Percentiles rank a stretch among this genome's conserved stretches.
These are phyloP conservation scores for Nixonia krombeini DNA, from an alignment of 1,140 invertebrate genomes.

Conservation along the genomic window DNA sequence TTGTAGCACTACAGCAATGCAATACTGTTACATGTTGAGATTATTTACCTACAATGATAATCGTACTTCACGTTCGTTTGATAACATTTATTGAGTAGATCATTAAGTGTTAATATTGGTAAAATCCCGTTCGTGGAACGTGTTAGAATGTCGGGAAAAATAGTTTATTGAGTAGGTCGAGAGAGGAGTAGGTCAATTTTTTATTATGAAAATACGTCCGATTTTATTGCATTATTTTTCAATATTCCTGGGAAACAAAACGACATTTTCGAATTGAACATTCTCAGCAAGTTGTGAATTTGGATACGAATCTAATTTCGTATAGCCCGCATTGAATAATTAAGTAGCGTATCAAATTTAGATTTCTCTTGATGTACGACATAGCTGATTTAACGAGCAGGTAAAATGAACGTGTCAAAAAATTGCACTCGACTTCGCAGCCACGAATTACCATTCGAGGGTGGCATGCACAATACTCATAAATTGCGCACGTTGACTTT, in stretches of 20 bases:
- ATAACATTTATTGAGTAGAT: no score
- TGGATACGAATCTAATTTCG: neutral
- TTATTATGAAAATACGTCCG: no score
- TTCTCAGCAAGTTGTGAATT: neutral
- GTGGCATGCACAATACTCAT: slow-evolving; percentile 28
- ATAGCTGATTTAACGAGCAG: slow-evolving; percentile 32
- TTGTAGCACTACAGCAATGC: no score
- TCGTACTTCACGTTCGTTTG: no score
- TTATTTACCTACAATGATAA: no score
- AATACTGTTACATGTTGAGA: no score
- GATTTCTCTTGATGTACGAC: slow-evolving; percentile 22
- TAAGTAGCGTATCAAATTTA: slow-evolving; percentile 21
- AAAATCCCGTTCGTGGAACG: no score
- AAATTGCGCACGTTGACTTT: slow-evolving; percentile 25
- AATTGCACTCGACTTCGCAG: slow-evolving; percentile 13
- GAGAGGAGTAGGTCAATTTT: no score
- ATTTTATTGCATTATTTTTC: no score
- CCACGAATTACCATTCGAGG: slow-evolving; percentile 35
- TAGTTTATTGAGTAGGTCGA: no score
- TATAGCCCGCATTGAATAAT: neutral
- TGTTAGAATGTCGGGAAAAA: no score
- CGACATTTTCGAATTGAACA: neutral
- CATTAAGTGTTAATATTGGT: no score
- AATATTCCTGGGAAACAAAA: neutral
- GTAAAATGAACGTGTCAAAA: slow-evolving; percentile 19